Evolutionary conservation across 2,797 vertebrate species (phyloP).

Genomic region (Cygnus olor): DNA sequence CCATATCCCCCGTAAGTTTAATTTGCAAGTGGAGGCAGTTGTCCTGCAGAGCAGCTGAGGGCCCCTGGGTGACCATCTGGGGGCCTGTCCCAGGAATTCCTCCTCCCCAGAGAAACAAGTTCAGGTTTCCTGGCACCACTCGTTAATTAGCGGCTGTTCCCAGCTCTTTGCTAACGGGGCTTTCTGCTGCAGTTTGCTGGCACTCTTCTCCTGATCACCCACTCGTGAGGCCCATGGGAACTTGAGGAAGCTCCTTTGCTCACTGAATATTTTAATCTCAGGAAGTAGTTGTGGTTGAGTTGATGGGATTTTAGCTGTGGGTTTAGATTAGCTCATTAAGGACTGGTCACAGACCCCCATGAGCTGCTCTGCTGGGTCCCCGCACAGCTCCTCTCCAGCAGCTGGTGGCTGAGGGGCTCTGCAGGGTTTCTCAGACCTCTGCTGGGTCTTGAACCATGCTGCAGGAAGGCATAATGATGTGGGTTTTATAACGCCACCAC

Average conservation of each 20-base stretch:
- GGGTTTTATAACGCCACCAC: not conserved
- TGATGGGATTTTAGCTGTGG: slow-evolving; percentile 24
- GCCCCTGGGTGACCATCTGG: not conserved
- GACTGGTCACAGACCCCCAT: not conserved
- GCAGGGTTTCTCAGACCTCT: not conserved
- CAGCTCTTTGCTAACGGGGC: not conserved
- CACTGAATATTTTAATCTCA: not conserved
- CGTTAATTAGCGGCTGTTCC: not conserved
- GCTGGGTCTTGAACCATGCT: not conserved
- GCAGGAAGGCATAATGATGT: not conserved
- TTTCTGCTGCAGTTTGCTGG: accelerated
- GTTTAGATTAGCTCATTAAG: not conserved
- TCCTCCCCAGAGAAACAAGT: not conserved
- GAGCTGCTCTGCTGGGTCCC: not conserved
- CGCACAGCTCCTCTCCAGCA: not conserved
- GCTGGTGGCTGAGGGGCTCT: not conserved
- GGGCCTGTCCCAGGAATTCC: not conserved
- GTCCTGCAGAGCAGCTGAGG: not conserved
- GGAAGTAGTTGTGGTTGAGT: not conserved
- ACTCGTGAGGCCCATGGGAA: accelerated
- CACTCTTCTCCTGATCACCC: not conserved
- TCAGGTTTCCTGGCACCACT: not conserved
- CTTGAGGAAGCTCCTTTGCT: not conserved
- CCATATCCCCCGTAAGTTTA: not conserved
- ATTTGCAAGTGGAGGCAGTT: not conserved